These are phyloP conservation scores for Patella depressa DNA, from an alignment of 2,888 invertebrate species.

Conservation along the genomic window DNA sequence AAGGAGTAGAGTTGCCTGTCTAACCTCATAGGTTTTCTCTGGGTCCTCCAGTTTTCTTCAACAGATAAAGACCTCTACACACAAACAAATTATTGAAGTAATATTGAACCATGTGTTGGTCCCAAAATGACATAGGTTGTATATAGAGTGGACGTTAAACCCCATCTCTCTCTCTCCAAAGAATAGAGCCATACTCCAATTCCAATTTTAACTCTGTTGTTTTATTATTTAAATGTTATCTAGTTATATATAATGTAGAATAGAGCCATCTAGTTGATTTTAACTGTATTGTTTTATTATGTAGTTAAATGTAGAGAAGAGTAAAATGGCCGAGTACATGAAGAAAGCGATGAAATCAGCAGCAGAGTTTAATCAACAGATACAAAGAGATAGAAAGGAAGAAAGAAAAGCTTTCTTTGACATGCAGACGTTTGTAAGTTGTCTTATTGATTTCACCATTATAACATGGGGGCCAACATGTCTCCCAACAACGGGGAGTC, in stretches of 20 bases:
- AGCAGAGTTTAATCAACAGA: constrained; percentile 88
- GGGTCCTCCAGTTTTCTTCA: too few relatives aligned
- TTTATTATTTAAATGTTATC: neutral
- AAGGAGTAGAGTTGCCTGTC: too few relatives aligned
- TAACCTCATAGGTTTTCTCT: too few relatives aligned
- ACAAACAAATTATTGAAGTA: too few relatives aligned
- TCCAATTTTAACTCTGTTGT: too few relatives aligned
- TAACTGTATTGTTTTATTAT: constrained; percentile 22
- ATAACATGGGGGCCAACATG: neutral
- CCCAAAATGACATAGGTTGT: too few relatives aligned
- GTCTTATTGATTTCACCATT: neutral
- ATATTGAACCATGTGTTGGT: too few relatives aligned
- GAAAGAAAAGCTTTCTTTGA: constrained; percentile 89
- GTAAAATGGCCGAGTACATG: constrained; percentile 64
- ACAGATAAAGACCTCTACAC: too few relatives aligned
- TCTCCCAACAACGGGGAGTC: too few relatives aligned
- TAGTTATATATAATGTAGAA: neutral
- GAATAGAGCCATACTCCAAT: too few relatives aligned
- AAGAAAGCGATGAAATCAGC: constrained; percentile 68
- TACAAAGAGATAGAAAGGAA: constrained; percentile 83
- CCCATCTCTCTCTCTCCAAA: too few relatives aligned
- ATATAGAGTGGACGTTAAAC: too few relatives aligned
- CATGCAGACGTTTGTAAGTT: constrained; percentile 82
- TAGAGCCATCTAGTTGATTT: neutral
- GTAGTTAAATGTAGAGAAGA: constrained; percentile 65